Conservation (phyloP, 2,797 vertebrate species). For the Nothura maculosa region DNA sequence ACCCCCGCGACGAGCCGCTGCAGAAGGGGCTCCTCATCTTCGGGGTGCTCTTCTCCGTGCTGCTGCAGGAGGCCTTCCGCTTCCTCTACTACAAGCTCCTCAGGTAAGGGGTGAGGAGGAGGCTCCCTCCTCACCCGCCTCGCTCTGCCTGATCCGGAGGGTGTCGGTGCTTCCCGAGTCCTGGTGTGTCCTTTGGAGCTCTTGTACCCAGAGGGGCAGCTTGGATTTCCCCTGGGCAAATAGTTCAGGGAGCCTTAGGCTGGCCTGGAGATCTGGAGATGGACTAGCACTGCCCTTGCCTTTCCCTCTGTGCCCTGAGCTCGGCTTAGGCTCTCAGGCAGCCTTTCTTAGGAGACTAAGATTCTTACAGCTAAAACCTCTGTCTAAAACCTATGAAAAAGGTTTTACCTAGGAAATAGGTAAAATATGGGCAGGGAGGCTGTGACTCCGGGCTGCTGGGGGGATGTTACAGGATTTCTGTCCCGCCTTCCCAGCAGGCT, state of each 20-base stretch:
- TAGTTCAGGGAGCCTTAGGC: too few species aligned
- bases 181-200: neutral
- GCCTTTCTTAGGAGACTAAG: neutral
- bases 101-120: constrained; percentile 62
- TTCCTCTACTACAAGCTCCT: constrained; percentile 86
- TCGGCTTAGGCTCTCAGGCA: neutral
- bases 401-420: too few species aligned
- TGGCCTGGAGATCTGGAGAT: neutral
- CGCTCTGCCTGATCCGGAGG: neutral
- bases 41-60: constrained; percentile 83
- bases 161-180: neutral
- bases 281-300: neutral
- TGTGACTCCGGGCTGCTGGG: neutral
- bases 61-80: constrained; percentile 84
- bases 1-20: constrained; percentile 51
- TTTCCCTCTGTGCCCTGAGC: neutral
- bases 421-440: neutral
- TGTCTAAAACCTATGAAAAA: too few species aligned
- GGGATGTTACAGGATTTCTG: neutral
- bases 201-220: neutral
- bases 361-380: neutral
- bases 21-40: constrained; percentile 82
- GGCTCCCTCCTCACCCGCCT: neutral
- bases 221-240: neutral
- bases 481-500: neutral